Conservation (phyloP, 2,797 vertebrate genomes). For the Chloroceryle inda region DNA sequence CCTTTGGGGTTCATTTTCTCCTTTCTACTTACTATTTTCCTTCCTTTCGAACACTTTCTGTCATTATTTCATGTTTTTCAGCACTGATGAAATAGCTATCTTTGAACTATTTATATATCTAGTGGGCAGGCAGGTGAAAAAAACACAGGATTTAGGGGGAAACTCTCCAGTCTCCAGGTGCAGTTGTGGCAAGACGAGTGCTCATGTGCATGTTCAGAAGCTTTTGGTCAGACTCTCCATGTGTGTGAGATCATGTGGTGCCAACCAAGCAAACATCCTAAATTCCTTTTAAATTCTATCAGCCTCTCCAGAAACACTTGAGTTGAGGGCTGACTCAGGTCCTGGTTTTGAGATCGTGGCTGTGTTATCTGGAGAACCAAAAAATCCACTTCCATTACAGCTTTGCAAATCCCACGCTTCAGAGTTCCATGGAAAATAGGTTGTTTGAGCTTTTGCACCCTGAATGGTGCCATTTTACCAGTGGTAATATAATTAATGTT, state of each 20-base stretch:
- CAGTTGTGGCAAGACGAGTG: not conserved
- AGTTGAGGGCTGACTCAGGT: not conserved
- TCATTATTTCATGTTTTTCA: not conserved
- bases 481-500: not conserved
- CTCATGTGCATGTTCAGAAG: rapidly evolving
- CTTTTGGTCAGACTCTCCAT: not conserved
- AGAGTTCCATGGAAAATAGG: not conserved
- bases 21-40: not conserved
- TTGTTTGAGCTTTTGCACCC: not conserved
- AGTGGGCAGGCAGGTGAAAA: not conserved
- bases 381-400: not conserved
- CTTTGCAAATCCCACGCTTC: not conserved
- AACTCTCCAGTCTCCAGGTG: not conserved
- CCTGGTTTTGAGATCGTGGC: not conserved
- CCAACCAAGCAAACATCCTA: not conserved
- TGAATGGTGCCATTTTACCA: not conserved
- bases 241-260: not conserved
- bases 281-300: not conserved
- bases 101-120: not conserved
- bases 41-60: not conserved
- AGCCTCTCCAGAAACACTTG: not conserved
- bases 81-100: not conserved
- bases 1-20: not conserved
- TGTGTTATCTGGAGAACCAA: not conserved
- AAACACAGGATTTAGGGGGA: not conserved